These are phyloP conservation scores for Sterrhoptilus dennistouni DNA, from an alignment of 2,113 vertebrate genomes.

Conservation along the genomic window DNA sequence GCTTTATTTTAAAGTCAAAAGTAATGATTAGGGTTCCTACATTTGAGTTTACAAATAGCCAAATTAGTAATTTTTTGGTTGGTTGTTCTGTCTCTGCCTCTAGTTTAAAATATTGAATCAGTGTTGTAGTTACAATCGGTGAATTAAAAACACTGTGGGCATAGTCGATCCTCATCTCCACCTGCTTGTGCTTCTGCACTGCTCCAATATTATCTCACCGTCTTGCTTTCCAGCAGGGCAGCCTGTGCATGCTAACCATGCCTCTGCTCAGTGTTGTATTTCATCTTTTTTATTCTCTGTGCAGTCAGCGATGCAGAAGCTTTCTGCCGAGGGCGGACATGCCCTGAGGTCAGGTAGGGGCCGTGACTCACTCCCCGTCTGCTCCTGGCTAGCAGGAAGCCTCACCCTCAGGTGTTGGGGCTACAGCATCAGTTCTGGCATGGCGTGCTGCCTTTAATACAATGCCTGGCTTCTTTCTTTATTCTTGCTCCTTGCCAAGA, in stretches of 20 bases:
- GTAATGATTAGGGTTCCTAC: background rate
- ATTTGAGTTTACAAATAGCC: background rate
- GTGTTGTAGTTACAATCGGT: background rate
- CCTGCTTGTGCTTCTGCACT: background rate
- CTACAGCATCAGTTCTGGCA: background rate
- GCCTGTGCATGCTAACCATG: background rate
- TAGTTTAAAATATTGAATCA: background rate
- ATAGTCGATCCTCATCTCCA: background rate
- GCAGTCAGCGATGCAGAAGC: background rate
- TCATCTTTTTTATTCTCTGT: rapidly evolving
- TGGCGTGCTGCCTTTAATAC: background rate
- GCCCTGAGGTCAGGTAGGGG: background rate
- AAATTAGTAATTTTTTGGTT: background rate
- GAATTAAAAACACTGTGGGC: background rate
- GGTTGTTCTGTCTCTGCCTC: background rate
- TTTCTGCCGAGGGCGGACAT: rapidly evolving
- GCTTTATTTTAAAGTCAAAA: background rate
- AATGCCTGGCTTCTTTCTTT: background rate
- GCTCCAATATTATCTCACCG: rapidly evolving
- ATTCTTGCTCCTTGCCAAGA: background rate
- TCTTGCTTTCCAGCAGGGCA: background rate
- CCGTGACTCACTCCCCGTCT: background rate
- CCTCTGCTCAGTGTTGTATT: background rate
- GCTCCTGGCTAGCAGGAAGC: background rate
- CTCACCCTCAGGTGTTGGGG: background rate